These are phyloP conservation scores for Microvelia longipes DNA, from an alignment of 1,140 invertebrate species.

Conservation along the genomic window DNA sequence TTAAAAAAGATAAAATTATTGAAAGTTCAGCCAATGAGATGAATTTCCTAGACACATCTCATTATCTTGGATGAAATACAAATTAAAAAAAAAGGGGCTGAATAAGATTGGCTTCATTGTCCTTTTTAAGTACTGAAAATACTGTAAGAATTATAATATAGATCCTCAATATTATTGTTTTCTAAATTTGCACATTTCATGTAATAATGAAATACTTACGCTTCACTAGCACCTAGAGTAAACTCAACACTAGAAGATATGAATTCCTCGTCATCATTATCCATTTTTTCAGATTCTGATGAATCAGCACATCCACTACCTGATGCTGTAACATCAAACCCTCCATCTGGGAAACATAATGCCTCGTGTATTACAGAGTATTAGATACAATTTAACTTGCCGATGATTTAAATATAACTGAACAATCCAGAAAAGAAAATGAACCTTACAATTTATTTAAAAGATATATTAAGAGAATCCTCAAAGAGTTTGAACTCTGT, in stretches of 20 bases:
- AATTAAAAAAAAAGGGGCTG: too few species aligned
- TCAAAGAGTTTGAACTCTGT: background rate
- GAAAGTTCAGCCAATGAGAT: too few species aligned
- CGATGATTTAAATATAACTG: background rate
- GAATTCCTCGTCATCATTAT: background rate
- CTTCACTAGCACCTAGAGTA: background rate
- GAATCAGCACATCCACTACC: background rate
- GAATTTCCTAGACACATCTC: too few species aligned
- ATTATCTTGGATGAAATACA: too few species aligned
- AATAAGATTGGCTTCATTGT: too few species aligned
- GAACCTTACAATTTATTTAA: background rate
- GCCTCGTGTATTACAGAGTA: background rate
- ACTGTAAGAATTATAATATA: too few species aligned
- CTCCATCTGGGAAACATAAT: background rate
- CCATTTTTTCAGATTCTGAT: slow-evolving; percentile 1
- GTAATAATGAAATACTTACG: background rate
- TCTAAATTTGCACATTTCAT: too few species aligned
- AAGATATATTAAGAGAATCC: background rate
- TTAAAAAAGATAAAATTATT: too few species aligned
- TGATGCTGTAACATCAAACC: background rate
- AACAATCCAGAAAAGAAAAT: background rate
- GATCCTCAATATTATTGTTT: too few species aligned
- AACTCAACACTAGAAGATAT: background rate
- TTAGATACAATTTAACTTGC: background rate
- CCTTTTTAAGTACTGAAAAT: too few species aligned